phyloP scores from a whole-genome alignment of 2,797 vertebrate genomes.

The Hapalemur alaotrensis region DNA sequence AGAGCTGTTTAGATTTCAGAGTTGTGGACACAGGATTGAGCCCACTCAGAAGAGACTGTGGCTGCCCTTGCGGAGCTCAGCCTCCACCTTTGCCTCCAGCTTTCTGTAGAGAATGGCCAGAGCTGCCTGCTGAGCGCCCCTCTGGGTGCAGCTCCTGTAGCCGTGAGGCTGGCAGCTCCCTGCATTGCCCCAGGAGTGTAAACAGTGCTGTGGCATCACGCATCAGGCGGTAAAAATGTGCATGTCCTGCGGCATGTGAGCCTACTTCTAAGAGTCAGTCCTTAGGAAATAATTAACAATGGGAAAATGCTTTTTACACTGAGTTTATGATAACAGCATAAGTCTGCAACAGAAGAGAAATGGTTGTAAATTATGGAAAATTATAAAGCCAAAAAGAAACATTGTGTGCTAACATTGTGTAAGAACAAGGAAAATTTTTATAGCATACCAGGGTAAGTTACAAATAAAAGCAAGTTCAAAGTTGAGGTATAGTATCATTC shows the following conservation, averaged over 20 bases:
- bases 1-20: background rate
- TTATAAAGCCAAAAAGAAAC: background rate
- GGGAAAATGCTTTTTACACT: background rate
- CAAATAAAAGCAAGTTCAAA: constrained; percentile 1
- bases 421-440: background rate
- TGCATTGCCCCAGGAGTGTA: rapidly evolving
- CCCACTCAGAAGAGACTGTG: background rate
- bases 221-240: background rate
- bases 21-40: background rate
- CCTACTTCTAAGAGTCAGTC: background rate
- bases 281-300: background rate
- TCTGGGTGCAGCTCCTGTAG: background rate
- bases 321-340: background rate
- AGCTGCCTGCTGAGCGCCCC: background rate
- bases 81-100: background rate
- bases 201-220: rapidly evolving
- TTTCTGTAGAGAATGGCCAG: background rate
- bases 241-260: background rate
- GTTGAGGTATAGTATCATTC: background rate
- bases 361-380: background rate
- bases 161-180: background rate
- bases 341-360: background rate
- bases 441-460: background rate
- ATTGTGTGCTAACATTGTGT: background rate
- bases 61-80: background rate